Evolutionary conservation across 2,888 invertebrate species (phyloP), one percentile per base, ranked within the genome.

Genomic region (Parnassius glacialis): DNA sequence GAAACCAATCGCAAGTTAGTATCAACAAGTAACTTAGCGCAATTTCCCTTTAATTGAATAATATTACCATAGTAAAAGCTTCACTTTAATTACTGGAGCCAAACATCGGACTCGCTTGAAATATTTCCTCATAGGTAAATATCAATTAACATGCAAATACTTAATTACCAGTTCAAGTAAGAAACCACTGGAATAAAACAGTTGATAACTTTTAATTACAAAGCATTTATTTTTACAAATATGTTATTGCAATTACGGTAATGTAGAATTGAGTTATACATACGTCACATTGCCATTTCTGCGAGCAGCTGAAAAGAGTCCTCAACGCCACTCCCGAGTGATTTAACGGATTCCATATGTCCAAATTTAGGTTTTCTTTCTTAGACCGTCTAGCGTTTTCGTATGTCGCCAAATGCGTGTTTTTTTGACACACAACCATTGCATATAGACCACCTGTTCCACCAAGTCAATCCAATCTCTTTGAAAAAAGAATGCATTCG

Each of bases 1-100:
- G 78, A 79, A 74, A 77, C 74, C 75, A 75, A 79, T 78, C 78
- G 80, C 75, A 73, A 77, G 73, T 79, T 73, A 72, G 75, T 78
- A 83, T 81, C 80, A 78, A 75, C 78, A 77, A 74, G 75, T 75
- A 78, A 78, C 76, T 59, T 74, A 74, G 78, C 75, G 80, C 83
- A 81, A 80, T 86, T 82, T 79, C 80, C 77, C 80, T 83, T 84
- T 86, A 87, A 87, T 86, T 88, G 84, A 84, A 85, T 87, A 74
- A 78, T 83, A 85, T 87, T 86, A 84, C 78, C 80, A 82, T 82
- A 82, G 80, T 81, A 80, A 84, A 85, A 83, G 82, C 81, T 79
- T 74, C 76, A 76, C 74, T 81, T 87, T 85, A 85, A 86, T 86
- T 87, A 81, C 81, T 73, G 73, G 74, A 74, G 75, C 79, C 76